Base-by-base conservation (phyloP, 2,113 vertebrate species). In the Delphinus delphis region DNA sequence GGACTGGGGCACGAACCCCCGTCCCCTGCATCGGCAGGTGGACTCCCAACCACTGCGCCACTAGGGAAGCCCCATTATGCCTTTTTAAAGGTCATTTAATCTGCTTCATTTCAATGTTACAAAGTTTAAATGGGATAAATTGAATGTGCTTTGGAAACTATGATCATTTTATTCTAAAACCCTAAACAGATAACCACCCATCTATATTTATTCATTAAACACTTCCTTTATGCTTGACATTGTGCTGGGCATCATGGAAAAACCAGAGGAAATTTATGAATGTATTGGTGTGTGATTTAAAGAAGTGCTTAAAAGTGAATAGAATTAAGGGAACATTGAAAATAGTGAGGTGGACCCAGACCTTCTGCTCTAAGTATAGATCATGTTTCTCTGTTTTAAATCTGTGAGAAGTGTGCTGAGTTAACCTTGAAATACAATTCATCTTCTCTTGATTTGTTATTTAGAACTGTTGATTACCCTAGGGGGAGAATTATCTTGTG, bases 401-500 rank as follows among this genome's bases (percentile, higher is more conserved):
- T 95, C 77, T 71, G 62, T 31, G 28, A 88, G n/a, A 97, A 94
- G 53, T 62, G 36, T 70, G 12, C 8, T 31, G 38, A 41, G 74
- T 97, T 97, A 95, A 92, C 60, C 60, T 93, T 95, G 95, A 74
- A 79, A 70, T 83, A 36, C 26, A 96, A 84, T 93, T 96, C 93
- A 41, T 98, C 41, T 94, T 68, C 31, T 25, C 23, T 97, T 80
- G 60, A 84, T 70, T 98, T 97, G 70, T 96, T 97, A 83, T 95
- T 92, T 26, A 84, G 83, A 98, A 96, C 47, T 85, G 31, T 7
- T 93, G n/a, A 97, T 98, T 94, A 58, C 96, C 77, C n/a, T 21
- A 13, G 58, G 21, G 62, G 90, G 38, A 87, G 38, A 74, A 36
- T 58, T 87, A 12, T 84, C 70, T 95, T 98, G 67, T 90, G 86